These are phyloP conservation scores for Echinops telfairi DNA, from an alignment of 2,113 vertebrate genomes.

Conservation along the genomic window DNA sequence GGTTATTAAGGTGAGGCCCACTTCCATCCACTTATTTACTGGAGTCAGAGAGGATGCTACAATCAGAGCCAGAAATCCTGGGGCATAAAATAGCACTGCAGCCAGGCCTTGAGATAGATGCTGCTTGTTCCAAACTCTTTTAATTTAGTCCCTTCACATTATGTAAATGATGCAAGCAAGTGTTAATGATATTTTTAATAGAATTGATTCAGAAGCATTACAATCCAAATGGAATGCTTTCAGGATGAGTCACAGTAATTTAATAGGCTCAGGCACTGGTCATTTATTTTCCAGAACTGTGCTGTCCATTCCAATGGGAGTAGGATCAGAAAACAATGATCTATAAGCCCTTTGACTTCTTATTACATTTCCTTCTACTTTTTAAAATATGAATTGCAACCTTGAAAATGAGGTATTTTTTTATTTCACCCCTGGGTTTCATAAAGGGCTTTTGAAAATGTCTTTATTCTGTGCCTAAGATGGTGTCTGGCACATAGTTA, in stretches of 20 bases:
- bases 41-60: constrained; percentile 21
- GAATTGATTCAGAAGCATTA: constrained; percentile 41
- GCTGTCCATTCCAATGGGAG: constrained; percentile 57
- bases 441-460: neutral
- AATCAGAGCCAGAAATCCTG: constrained; percentile 42
- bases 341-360: constrained; percentile 61
- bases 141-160: constrained; percentile 74
- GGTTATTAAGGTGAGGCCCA: neutral
- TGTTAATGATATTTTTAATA: constrained; percentile 40
- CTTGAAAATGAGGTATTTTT: constrained; percentile 63
- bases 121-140: constrained; percentile 73
- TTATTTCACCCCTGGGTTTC: constrained; percentile 40
- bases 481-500: neutral
- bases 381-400: constrained; percentile 49
- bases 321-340: constrained; percentile 70
- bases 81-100: constrained; percentile 17
- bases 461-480: constrained; percentile 51
- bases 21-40: neutral
- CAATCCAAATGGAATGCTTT: constrained; percentile 50
- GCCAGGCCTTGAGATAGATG: constrained; percentile 33
- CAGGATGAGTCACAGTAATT: constrained; percentile 57
- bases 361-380: neutral
- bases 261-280: constrained; percentile 36
- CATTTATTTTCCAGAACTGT: constrained; percentile 71
- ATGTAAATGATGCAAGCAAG: constrained; percentile 75